Percentiles rank a stretch among this genome's conserved stretches.
These are phyloP conservation scores for Heliconius hortense DNA, from an alignment of 2,888 invertebrate species.

Conservation along the genomic window DNA sequence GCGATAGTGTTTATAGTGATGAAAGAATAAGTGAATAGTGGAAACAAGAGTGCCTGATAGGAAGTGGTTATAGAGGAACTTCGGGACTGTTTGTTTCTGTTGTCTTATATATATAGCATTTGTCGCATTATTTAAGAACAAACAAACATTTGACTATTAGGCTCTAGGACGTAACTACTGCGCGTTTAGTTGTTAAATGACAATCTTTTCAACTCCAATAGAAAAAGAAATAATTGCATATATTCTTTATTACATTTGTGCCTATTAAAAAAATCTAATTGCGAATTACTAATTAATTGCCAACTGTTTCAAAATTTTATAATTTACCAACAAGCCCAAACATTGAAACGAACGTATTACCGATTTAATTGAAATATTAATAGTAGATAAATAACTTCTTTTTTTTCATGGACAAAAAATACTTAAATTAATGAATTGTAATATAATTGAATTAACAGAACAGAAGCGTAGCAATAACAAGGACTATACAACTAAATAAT, in stretches of 20 bases:
- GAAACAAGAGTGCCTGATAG: background rate
- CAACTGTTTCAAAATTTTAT: background rate
- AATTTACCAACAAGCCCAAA: background rate
- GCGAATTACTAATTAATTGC: too few species aligned
- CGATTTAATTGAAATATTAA: too few species aligned
- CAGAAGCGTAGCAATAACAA: background rate
- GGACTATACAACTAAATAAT: background rate
- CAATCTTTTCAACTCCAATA: too few species aligned
- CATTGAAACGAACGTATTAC: too few species aligned
- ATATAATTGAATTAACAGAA: background rate
- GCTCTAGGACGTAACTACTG: background rate
- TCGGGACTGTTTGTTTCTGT: background rate
- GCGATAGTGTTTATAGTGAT: constrained; percentile 48
- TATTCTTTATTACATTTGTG: too few species aligned
- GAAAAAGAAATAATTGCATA: too few species aligned
- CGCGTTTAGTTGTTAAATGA: background rate
- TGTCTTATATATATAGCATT: background rate
- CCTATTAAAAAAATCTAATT: too few species aligned
- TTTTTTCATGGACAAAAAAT: too few species aligned
- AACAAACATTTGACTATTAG: background rate
- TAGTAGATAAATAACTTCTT: too few species aligned
- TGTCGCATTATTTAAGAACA: background rate
- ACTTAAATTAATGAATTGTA: background rate
- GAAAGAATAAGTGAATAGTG: constrained; percentile 27
- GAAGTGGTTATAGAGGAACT: background rate